phyloP scores from a whole-genome alignment of 2,888 invertebrate genomes.

The Meta bourneti region DNA sequence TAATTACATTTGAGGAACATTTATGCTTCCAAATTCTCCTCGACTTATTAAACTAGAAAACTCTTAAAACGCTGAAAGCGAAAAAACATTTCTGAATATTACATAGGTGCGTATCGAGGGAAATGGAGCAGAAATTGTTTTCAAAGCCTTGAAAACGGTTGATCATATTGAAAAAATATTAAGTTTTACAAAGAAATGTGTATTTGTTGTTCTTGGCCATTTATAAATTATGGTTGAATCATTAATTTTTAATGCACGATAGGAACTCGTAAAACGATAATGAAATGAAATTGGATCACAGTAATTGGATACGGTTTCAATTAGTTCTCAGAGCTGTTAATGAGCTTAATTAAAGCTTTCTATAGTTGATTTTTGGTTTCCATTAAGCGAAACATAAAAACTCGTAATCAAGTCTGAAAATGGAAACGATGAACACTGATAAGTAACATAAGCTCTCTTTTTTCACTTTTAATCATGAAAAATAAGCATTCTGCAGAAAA shows the following conservation, averaged over 20 bases:
- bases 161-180: background rate
- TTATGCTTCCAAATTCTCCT: no score
- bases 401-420: constrained; percentile 2
- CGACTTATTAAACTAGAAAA: no score
- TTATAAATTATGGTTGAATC: constrained; percentile 7
- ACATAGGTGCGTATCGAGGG: no score
- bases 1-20: no score
- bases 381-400: constrained; percentile 15
- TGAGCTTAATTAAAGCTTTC: constrained; percentile 26
- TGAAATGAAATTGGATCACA: background rate
- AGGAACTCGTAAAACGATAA: background rate
- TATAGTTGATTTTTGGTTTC: background rate
- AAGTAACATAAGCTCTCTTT: constrained; percentile 7
- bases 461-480: constrained; percentile 28
- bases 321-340: constrained; percentile 4
- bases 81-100: no score
- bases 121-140: no score
- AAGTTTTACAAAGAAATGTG: constrained; percentile 5
- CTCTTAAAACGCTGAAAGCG: no score
- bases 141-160: no score
- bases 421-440: background rate
- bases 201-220: background rate
- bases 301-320: constrained; percentile 38
- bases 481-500: constrained; percentile 4
- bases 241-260: background rate